A percentile compares a stretch with the other conserved stretches of the same genome.
Evolutionary conservation across 2,888 invertebrate genomes (phyloP).

Genomic region (Schizotus pectinicornis): DNA sequence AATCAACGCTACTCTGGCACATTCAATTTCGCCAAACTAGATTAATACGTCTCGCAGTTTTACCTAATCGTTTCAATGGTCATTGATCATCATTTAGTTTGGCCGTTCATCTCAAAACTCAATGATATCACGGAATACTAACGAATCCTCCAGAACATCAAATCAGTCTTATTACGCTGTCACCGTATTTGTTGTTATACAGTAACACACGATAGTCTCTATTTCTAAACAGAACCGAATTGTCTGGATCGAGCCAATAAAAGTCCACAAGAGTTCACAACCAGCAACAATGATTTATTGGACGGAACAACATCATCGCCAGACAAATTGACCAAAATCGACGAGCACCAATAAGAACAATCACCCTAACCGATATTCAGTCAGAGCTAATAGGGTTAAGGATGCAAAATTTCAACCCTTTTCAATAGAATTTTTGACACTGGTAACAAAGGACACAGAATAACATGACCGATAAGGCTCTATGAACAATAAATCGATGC

Average conservation of each 20-base stretch:
- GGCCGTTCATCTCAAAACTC: constrained; percentile 16
- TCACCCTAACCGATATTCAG: too few species aligned
- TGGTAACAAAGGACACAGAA: too few species aligned
- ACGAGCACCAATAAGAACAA: too few species aligned
- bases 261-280: constrained; percentile 13
- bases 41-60: constrained; percentile 20
- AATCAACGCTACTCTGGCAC: constrained; percentile 8
- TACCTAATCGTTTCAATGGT: constrained; percentile 20
- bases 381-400: too few species aligned
- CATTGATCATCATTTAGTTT: not conserved
- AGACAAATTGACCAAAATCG: too few species aligned
- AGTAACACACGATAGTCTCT: constrained; percentile 17
- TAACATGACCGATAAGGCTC: constrained; percentile 21
- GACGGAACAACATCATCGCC: not conserved
- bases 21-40: constrained; percentile 20
- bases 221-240: constrained; percentile 23
- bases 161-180: constrained; percentile 20
- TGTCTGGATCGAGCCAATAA: constrained; percentile 22
- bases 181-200: constrained; percentile 23
- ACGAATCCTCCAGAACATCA: constrained; percentile 9
- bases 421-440: not conserved
- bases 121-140: constrained; percentile 16
- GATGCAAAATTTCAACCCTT: too few species aligned
- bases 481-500: constrained; percentile 27
- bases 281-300: constrained; percentile 6